Percentiles rank a stretch among this genome's conserved stretches.
phyloP scores from a whole-genome alignment of 2,797 vertebrate genomes.

The Lutjanus argentimaculatus region DNA sequence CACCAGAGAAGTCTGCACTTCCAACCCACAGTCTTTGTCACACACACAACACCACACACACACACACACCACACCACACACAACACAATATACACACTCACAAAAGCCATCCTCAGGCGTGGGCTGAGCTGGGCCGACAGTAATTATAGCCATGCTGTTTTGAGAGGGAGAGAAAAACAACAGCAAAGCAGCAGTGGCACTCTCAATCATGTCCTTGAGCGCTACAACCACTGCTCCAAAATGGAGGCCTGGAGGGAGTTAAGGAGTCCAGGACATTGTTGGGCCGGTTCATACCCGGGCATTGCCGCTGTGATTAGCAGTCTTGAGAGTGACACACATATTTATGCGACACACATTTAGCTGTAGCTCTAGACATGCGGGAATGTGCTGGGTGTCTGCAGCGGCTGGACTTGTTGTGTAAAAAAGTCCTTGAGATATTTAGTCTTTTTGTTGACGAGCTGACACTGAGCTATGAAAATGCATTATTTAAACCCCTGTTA shows the following conservation, averaged over 20 bases:
- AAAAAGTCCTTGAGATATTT: slow-evolving; percentile 39
- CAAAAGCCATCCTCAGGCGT: slow-evolving; percentile 72
- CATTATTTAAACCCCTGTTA: slow-evolving; percentile 39
- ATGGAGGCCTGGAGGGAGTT: slow-evolving; percentile 75
- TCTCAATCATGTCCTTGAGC: slow-evolving; percentile 77
- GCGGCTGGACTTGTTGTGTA: slow-evolving; percentile 20
- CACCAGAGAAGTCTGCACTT: slow-evolving; percentile 66
- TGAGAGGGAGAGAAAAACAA: slow-evolving; percentile 81
- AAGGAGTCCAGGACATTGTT: slow-evolving; percentile 64
- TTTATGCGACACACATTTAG: slow-evolving; percentile 72
- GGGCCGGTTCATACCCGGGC: slow-evolving; percentile 57
- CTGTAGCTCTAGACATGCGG: slow-evolving; percentile 60
- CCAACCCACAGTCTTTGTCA: slow-evolving; percentile 70
- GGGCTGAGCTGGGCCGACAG: slow-evolving; percentile 78
- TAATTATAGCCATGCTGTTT: slow-evolving; percentile 86
- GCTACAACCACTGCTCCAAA: slow-evolving; percentile 73
- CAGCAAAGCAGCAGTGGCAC: slow-evolving; percentile 76
- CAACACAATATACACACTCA: slow-evolving; percentile 27
- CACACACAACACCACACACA: slow-evolving; percentile 65
- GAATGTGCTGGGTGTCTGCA: slow-evolving; percentile 54
- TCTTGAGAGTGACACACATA: slow-evolving; percentile 64
- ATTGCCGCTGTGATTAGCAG: slow-evolving; percentile 74
- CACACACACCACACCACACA: slow-evolving; percentile 40
- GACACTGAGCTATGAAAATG: slow-evolving; percentile 27
- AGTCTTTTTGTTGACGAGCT: slow-evolving; percentile 41